Conservation (phyloP, 1,140 invertebrate species). For the Delia radicum region DNA sequence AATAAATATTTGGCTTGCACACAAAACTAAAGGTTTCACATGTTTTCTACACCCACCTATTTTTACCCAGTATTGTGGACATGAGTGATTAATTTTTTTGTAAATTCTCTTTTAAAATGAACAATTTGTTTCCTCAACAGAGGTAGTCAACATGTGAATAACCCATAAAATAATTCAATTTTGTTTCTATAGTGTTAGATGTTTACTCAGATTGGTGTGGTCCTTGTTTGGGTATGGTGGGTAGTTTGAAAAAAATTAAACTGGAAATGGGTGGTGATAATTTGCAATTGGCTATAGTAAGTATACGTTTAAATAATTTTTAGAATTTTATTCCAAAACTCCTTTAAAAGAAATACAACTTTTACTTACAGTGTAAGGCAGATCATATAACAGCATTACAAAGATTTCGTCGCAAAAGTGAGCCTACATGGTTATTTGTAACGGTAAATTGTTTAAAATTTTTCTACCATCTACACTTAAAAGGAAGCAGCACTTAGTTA, state of each 20-base stretch:
- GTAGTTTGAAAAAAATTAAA: conserved; percentile 84
- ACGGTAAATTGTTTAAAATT: conserved; percentile 62
- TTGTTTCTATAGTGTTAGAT: conserved; percentile 70
- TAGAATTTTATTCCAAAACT: too few species aligned
- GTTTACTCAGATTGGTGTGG: conserved; percentile 93
- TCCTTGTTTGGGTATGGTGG: conserved; percentile 83
- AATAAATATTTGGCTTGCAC: conserved; percentile 13
- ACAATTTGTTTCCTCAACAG: too few species aligned
- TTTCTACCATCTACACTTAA: too few species aligned
- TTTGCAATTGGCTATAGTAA: conserved; percentile 77
- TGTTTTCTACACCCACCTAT: neutral
- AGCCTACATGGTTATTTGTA: conserved; percentile 89
- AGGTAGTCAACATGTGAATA: too few species aligned
- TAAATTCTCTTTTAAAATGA: too few species aligned
- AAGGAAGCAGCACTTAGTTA: too few species aligned
- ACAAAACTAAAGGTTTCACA: too few species aligned
- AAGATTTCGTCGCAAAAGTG: conserved; percentile 82
- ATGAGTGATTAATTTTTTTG: too few species aligned
- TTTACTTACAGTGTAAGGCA: conserved; percentile 61
- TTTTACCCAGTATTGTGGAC: too few species aligned
- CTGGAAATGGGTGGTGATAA: conserved; percentile 84
- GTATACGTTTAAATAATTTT: conserved; percentile 29
- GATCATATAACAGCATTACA: conserved; percentile 77
- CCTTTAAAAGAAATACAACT: neutral
- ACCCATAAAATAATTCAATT: neutral